phyloP scores from a whole-genome alignment of 2,888 invertebrate genomes.

The Sarcophaga caerulescens region DNA sequence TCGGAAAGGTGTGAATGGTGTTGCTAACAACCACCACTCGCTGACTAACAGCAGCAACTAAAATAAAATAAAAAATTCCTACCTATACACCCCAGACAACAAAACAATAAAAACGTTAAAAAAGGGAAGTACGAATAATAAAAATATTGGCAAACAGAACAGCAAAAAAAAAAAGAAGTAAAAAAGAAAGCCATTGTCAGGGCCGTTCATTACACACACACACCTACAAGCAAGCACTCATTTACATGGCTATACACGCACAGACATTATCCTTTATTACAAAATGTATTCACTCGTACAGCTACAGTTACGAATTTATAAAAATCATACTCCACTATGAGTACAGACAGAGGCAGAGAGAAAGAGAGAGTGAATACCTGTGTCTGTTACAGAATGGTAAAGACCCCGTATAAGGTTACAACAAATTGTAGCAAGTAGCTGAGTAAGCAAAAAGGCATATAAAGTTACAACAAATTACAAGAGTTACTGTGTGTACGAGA shows the following conservation, averaged over 20 bases:
- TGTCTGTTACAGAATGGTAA: not conserved
- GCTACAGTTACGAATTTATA: no score
- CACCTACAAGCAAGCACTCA: not conserved
- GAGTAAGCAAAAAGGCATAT: not conserved
- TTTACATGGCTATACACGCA: not conserved
- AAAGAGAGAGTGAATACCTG: no score
- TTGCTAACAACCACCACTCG: slow-evolving; percentile 13
- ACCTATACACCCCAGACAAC: slow-evolving; percentile 23
- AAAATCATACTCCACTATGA: not conserved
- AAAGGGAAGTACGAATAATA: slow-evolving; percentile 11
- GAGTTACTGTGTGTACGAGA: no score
- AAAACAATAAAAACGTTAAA: not conserved
- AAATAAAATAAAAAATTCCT: slow-evolving; percentile 14
- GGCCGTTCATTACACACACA: slow-evolving; percentile 37
- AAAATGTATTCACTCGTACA: not conserved
- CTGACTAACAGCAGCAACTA: not conserved
- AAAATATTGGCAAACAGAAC: slow-evolving; percentile 18
- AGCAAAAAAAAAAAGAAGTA: not conserved
- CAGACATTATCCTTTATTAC: not conserved
- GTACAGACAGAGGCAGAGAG: no score
- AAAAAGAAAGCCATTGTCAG: slow-evolving; percentile 54
- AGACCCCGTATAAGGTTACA: not conserved
- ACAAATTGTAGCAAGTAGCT: slow-evolving; percentile 15
- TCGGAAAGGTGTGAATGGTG: slow-evolving; percentile 10
- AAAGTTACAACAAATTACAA: no score